Evolutionary conservation across 1,140 invertebrate species (phyloP), one percentile per base, ranked within the genome.

Genomic region (Pseudomyrmex gracilis): DNA sequence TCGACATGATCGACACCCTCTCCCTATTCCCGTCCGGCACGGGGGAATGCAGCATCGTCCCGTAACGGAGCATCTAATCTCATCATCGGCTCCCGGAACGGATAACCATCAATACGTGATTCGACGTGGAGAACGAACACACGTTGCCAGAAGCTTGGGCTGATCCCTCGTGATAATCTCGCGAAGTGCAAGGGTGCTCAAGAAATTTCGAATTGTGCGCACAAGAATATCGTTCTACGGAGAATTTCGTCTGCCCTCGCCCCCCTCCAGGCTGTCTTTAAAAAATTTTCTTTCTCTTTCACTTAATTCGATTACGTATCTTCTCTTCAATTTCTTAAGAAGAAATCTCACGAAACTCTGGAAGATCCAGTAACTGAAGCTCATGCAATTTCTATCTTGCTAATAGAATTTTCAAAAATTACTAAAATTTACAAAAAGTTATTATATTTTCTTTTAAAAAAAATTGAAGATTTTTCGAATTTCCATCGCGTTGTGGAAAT

Each of bases 51-150:
- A 67, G 24, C 61, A 20, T 77, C 49, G 49, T 34, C 34, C 63
- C 49, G 49, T 68, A 77, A 77, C 74, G 13, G 74, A 77, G 63
- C 74, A 77, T 77, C 74, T 77, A 77, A 77, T 77, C 63, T 55
- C 63, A 77, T 77, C 63, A 68, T 68, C 63, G 63, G 17, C 24
- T n/a, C 24, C 9, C 49, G 49, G 74, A 1, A 20, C 63, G 49
- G 49, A 55, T 77, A 68, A 77, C 53, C 49, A 49, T 77, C 74
- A 77, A 77, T 68, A 77, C 20, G 49, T 55, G 49, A 77, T 55
- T 68, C 47, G 74, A 77, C 13, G 34, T 55, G 20, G 12, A 45
- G 49, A 17, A 68, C 49, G 34, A 68, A 55, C 64, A 9, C 64
- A 49, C 49, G 7, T 43, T 55, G 74, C 51, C 47, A 74, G 45